Percentiles rank a stretch among this genome's conserved stretches.
These are phyloP conservation scores for Lates japonicus DNA, from an alignment of 2,797 vertebrate genomes.

Conservation along the genomic window DNA sequence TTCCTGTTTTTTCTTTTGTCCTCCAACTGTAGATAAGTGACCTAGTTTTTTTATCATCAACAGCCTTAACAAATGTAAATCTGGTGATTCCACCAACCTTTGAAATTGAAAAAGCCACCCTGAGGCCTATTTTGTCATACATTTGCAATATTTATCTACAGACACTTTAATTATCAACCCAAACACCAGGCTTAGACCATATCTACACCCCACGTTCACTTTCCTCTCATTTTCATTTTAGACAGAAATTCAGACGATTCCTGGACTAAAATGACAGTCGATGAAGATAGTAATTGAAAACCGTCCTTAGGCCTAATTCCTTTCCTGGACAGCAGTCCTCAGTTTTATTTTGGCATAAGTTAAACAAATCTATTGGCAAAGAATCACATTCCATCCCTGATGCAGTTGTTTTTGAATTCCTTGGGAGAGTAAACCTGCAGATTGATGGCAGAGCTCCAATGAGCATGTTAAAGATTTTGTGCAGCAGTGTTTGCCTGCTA, in stretches of 20 bases:
- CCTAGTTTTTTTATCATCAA: slow-evolving; percentile 20
- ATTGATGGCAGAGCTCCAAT: neutral
- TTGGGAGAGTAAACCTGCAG: neutral
- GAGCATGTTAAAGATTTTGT: neutral
- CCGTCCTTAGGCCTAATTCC: neutral
- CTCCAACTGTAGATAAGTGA: neutral
- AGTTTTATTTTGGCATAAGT: too few relatives aligned
- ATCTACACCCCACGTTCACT: neutral
- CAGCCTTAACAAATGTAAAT: slow-evolving; percentile 21
- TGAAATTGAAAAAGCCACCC: slow-evolving; percentile 31
- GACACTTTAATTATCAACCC: slow-evolving; percentile 14
- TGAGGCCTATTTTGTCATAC: slow-evolving; percentile 19
- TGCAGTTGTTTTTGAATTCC: neutral
- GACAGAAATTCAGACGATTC: neutral
- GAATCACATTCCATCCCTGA: neutral
- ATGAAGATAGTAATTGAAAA: neutral
- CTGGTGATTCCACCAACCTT: slow-evolving; percentile 18
- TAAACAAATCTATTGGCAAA: neutral
- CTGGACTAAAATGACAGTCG: neutral
- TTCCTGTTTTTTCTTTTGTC: neutral
- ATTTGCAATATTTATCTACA: slow-evolving; percentile 22
- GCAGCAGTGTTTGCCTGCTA: neutral
- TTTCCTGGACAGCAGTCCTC: too few relatives aligned
- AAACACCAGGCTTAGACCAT: neutral
- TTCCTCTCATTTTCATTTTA: neutral